Conservation (phyloP, 2,797 vertebrate genomes). For the Mormyrops boulengeri region DNA sequence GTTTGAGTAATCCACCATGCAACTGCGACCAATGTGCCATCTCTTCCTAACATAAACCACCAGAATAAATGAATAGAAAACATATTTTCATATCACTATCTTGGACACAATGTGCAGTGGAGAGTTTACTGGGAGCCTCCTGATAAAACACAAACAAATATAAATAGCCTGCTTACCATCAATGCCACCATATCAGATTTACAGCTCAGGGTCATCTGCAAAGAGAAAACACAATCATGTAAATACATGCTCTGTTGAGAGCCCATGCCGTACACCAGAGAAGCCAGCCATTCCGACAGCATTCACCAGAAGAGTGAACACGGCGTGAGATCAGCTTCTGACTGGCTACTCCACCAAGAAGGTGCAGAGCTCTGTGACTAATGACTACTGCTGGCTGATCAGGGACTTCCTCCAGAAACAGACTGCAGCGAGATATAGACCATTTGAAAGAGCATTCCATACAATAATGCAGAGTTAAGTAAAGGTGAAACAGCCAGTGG, state of each 20-base stretch:
- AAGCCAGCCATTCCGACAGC: not conserved
- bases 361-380: not conserved
- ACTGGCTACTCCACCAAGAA: not conserved
- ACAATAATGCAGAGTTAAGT: not conserved
- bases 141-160: not conserved
- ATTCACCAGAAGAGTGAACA: not conserved
- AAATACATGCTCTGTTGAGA: not conserved
- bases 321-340: not conserved
- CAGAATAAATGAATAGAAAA: not conserved
- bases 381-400: not conserved
- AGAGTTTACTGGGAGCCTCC: not conserved
- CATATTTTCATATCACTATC: not conserved
- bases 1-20: not conserved
- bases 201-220: constrained; percentile 2
- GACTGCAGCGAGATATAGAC: not conserved
- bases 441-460: not conserved
- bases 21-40: not conserved
- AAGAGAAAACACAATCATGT: not conserved
- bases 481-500: not conserved
- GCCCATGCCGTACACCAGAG: not conserved
- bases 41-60: not conserved
- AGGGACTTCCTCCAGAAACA: not conserved
- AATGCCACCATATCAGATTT: not conserved
- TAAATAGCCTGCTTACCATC: not conserved
- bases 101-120: not conserved